Evolutionary conservation across 2,113 vertebrate species (phyloP).

Genomic region (Otus sunia): DNA sequence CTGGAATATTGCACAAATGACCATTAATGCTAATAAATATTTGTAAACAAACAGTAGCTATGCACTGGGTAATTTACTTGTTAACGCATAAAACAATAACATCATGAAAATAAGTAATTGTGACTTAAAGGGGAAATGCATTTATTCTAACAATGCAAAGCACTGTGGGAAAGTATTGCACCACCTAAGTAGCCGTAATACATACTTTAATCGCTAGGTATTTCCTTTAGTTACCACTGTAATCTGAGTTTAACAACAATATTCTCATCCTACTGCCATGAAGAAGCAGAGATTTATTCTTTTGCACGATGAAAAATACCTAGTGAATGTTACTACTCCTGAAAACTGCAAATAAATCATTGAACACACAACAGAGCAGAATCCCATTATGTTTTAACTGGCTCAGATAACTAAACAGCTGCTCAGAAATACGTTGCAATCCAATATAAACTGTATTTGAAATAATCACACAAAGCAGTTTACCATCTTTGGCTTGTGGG

Average conservation of each 20-base stretch:
- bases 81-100: background rate
- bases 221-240: background rate
- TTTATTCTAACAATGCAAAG: background rate
- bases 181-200: background rate
- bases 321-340: background rate
- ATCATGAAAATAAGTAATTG: background rate
- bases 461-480: slow-evolving; percentile 53
- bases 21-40: background rate
- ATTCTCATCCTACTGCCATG: background rate
- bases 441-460: background rate
- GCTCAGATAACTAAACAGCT: background rate
- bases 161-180: background rate
- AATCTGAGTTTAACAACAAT: background rate
- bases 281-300: background rate
- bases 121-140: background rate
- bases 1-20: background rate
- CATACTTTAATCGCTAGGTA: background rate
- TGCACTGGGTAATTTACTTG: background rate
- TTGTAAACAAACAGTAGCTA: background rate
- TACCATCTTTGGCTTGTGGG: slow-evolving; percentile 70
- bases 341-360: background rate
- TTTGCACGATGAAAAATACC: background rate
- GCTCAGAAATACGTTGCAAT: background rate
- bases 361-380: background rate
- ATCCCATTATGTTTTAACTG: background rate